Base-by-base conservation (phyloP, 2,888 invertebrate species). In the Trypoxylon attenuatum region DNA sequence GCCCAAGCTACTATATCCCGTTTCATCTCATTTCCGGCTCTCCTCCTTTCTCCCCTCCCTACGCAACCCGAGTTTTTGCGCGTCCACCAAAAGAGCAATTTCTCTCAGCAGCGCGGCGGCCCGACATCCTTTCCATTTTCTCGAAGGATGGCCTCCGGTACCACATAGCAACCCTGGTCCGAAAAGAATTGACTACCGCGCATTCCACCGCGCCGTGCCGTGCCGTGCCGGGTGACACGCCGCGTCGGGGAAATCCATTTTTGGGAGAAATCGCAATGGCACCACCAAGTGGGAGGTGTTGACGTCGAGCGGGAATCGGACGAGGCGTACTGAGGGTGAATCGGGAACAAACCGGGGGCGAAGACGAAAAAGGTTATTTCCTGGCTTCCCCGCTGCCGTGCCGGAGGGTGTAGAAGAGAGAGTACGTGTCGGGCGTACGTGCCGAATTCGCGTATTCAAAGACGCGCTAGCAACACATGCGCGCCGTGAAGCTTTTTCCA, bases 21-120 rank as follows among this genome's bases (percentile, higher is more conserved):
- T 65, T 66, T 38, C 54, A 15, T 58, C 45, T 68, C 49, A 67
- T 75, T 75, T 75, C 66, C 69, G 57, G 62, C 52, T 52, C 38
- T 16, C 51, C 43, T 43, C 38, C 25, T 55, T 41, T 23, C 29
- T 43, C 46, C 27, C 22, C 49, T 46, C 52, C 43, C n/a, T n/a
- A n/a, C n/a, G n/a, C n/a, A n/a, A n/a, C n/a, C 53, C 43, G 13
- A 33, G n/a, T 33, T 33, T 33, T 33, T 5, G 27, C n/a, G 13
- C 5, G 25, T 16, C 13, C 8, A 13, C 33, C 13, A 10, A 49
- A 8, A 49, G 29, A 41, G 45, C 47, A 6, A 15, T 29, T n/a
- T 18, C 43, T 50, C 23, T 55, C n/a, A 49, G 23, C 45, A n/a
- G n/a, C n/a, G n/a, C n/a, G n/a, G n/a, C n/a, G n/a, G n/a, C n/a